These are phyloP conservation scores for Melikaiella ostensackeni DNA, from an alignment of 2,888 invertebrate genomes.

Conservation along the genomic window DNA sequence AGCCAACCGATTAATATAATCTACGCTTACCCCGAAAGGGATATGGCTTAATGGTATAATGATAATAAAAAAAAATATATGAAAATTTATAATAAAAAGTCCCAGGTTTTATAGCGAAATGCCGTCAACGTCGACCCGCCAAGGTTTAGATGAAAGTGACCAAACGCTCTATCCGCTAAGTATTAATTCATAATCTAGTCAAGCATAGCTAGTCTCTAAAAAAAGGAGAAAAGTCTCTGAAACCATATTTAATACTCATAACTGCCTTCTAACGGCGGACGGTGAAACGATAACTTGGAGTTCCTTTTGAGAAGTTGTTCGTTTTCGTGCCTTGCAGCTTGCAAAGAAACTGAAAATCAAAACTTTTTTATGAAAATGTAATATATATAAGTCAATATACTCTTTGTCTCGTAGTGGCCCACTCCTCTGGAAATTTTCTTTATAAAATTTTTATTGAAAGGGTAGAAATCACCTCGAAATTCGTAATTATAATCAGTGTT, in stretches of 20 bases:
- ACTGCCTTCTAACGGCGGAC: conserved; percentile 30
- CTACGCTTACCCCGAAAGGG: conserved; percentile 45
- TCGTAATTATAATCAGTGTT: too few species aligned
- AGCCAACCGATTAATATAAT: conserved; percentile 73
- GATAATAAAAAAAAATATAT: conserved; percentile 44
- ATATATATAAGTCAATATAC: conserved; percentile 33
- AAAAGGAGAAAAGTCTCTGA: not conserved
- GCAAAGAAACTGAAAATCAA: conserved; percentile 66
- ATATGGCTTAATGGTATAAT: too few species aligned
- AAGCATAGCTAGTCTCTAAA: conserved; percentile 36
- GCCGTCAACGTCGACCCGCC: not conserved
- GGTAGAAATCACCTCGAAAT: conserved; percentile 16
- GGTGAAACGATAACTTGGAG: conserved; percentile 34
- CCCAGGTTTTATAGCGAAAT: conserved; percentile 46
- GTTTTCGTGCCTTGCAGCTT: conserved; percentile 75
- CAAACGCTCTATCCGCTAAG: conserved; percentile 29
- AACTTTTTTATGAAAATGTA: conserved; percentile 56
- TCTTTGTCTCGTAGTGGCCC: conserved; percentile 52
- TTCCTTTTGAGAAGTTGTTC: conserved; percentile 63
- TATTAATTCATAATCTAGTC: conserved; percentile 40
- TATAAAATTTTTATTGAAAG: not conserved
- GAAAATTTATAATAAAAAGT: conserved; percentile 49
- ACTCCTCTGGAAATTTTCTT: not conserved
- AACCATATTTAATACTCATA: conserved; percentile 28
- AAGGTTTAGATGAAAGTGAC: conserved; percentile 27